Conservation (phyloP, 2,888 invertebrate species). For the Rhagonycha lutea region DNA sequence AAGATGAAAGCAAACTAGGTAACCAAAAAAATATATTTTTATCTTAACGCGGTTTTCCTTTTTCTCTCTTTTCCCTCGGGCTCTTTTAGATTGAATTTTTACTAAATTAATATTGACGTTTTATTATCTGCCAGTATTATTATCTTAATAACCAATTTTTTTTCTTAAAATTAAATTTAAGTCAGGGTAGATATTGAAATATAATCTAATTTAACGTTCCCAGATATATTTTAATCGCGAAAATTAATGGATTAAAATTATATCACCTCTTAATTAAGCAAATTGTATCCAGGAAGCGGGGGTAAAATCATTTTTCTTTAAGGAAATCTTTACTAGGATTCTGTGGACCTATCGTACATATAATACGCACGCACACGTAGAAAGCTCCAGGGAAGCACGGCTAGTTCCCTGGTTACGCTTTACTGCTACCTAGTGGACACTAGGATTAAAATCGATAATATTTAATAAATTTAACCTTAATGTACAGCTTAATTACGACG, state of each 20-base stretch:
- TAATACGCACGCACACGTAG: neutral
- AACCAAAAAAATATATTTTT: conserved; percentile 7
- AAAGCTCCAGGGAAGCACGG: neutral
- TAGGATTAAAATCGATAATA: neutral
- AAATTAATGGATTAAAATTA: neutral
- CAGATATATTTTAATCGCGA: neutral
- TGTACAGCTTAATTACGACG: neutral
- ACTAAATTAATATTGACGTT: conserved; percentile 13
- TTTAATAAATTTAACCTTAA: neutral
- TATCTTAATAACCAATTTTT: neutral
- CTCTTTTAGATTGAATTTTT: conserved; percentile 5
- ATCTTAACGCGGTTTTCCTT: conserved; percentile 10
- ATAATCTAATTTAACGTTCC: neutral
- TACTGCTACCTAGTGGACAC: neutral
- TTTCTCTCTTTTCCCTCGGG: conserved; percentile 13
- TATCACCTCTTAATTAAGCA: neutral
- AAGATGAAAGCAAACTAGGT: conserved; percentile 9
- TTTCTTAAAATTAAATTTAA: neutral
- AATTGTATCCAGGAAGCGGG: neutral
- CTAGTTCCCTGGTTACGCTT: neutral
- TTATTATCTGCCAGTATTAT: neutral
- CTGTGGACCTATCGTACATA: too few relatives aligned
- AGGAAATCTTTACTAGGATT: neutral
- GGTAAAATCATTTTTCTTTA: neutral
- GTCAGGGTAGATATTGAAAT: neutral